phyloP scores from a whole-genome alignment of 92 coral and sea anemone genomes.

The Heteractis magnifica region DNA sequence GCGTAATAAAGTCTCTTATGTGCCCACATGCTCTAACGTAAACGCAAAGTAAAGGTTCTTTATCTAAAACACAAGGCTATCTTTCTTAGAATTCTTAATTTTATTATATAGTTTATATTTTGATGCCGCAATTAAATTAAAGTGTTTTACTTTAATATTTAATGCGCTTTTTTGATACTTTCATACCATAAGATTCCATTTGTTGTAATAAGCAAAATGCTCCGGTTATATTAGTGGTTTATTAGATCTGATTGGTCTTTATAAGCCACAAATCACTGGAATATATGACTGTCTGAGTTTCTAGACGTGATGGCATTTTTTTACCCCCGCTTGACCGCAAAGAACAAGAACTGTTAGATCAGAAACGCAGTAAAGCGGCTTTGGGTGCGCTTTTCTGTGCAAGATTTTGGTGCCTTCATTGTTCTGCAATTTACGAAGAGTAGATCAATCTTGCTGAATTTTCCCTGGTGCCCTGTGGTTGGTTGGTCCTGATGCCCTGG shows the following conservation, averaged over 20 bases:
- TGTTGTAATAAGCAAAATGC: background rate
- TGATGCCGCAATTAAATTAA: background rate
- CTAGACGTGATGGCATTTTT: too few species aligned
- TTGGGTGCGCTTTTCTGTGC: too few species aligned
- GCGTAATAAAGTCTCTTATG: background rate
- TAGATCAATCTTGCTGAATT: background rate
- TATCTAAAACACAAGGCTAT: background rate
- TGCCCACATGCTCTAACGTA: background rate
- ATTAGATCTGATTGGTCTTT: too few species aligned
- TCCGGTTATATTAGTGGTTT: too few species aligned
- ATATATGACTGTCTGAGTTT: too few species aligned
- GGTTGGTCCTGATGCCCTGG: background rate
- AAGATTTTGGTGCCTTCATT: too few species aligned
- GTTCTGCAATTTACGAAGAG: background rate
- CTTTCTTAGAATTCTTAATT: background rate
- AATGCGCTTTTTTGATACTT: background rate
- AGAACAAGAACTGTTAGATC: too few species aligned
- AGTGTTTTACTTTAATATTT: background rate
- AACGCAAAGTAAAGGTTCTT: background rate
- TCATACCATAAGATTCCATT: background rate
- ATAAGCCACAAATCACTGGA: too few species aligned
- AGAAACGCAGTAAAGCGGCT: too few species aligned
- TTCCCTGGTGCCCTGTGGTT: background rate
- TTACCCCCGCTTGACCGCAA: too few species aligned
- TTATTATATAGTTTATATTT: background rate